A percentile compares a stretch with the other conserved stretches of the same genome.
Conservation (phyloP, 2,113 vertebrate genomes). For the Platichthys flesus region DNA sequence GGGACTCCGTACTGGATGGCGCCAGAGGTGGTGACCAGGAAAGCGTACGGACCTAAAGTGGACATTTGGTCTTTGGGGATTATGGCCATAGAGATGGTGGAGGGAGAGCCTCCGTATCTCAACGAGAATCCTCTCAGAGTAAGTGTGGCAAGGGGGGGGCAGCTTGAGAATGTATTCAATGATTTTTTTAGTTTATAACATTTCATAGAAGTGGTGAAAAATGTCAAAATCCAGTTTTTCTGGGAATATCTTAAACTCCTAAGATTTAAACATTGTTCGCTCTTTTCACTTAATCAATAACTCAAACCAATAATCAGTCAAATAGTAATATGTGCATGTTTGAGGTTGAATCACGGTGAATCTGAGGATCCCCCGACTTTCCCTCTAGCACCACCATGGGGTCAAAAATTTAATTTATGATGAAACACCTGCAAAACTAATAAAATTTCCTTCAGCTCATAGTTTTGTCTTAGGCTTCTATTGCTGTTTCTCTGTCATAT, state of each 20-base stretch:
- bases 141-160: slow-evolving; percentile 61
- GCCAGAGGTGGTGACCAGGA: slow-evolving; percentile 96
- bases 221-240: too few species aligned
- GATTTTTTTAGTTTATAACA: not conserved
- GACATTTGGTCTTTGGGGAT: slow-evolving; percentile 99
- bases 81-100: slow-evolving; percentile 99
- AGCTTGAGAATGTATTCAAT: too few species aligned
- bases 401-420: not conserved
- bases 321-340: not conserved
- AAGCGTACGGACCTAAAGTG: slow-evolving; percentile 98
- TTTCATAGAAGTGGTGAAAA: too few species aligned
- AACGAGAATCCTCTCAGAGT: slow-evolving; percentile 98
- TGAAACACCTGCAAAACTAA: not conserved
- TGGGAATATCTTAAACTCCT: too few species aligned
- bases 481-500: not conserved
- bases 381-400: slow-evolving; percentile 15
- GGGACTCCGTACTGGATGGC: slow-evolving; percentile 99
- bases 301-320: not conserved
- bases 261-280: not conserved
- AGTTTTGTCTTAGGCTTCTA: not conserved
- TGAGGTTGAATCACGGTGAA: too few species aligned
- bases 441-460: not conserved
- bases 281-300: not conserved
- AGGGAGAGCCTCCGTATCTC: slow-evolving; percentile 97
- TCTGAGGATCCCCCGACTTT: not conserved